Evolutionary conservation across 2,113 vertebrate species (phyloP), one percentile per base, ranked within the genome.

Genomic region (Verasper variegatus): DNA sequence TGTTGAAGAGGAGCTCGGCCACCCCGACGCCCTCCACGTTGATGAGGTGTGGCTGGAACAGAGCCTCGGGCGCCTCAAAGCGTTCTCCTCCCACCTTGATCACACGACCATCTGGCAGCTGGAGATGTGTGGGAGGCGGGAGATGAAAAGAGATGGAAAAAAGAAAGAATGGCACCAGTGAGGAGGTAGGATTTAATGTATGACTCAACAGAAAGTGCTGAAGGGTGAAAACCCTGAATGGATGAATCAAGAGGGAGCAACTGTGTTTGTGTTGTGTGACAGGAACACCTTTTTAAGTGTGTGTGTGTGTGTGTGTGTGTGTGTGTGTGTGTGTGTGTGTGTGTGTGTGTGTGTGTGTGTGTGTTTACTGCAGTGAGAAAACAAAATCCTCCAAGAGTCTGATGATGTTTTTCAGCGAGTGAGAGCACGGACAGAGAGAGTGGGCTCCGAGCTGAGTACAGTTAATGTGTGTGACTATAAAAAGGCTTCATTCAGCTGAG

Each of bases 1-100:
- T 99, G 94, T 99, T 99, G 89, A 99, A 99, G 88, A 99, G 96
- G 85, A 99, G 90, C 74, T 99, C 98, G 9, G 98, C 98, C 89
- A 99, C 97, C 73, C 98, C 98, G 18, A 98, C 97, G 0, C 98
- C 97, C 88, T 99, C 98, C 1, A 99, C 98, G 1, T 99, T 99
- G 94, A 99, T 99, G 94, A 99, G 95, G 86, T 99, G 98, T 84
- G 98, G 98, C 92, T 99, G 98, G 93, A 99, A 99, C 68, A 99
- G 94, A 81, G 98, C 97, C 92, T 99, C 98, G 0, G 98, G 97
- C 62, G 98, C 98, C 93, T 99, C 98, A 61, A 99, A 99, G 64
- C 98, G 93, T 92, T 99, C 98, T 71, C 98, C 98, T 83, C 98
- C 98, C 0, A 99, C 98, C 95, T 99, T 99, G 91, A 99, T 99